Base-by-base conservation (phyloP, 2,888 invertebrate genomes). In the Chalcosyrphus nemorum region DNA sequence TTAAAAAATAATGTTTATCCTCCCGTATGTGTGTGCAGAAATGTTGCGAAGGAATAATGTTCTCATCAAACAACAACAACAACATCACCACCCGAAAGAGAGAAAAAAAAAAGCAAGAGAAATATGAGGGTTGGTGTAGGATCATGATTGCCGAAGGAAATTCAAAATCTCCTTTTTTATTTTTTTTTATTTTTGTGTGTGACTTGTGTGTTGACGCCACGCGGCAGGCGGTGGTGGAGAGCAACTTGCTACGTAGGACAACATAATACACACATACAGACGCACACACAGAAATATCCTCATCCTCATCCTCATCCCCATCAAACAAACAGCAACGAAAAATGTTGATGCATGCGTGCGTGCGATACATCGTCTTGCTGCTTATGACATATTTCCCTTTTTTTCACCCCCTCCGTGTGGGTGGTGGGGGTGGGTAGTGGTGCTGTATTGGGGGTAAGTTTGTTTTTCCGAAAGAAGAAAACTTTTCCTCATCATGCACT, bases 301-400 rank as follows among this genome's bases (percentile, higher is more conserved):
- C 7, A 21, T 24, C 29, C 47, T 41, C 19, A 66, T 7, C 41
- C 68, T 24, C 27, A 17, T 29, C 76, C 38, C 13, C 65, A 27
- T 52, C 45, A 59, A 38, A 56, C 52, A 61, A 32, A 47, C 76
- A 77, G 71, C 68, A 72, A 66, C 65, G 72, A 82, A 82, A 68
- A 68, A 82, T 82, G 63, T 78, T 82, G 77, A 82, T 82, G 80
- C 84, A 80, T 84, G 84, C 70, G 74, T 84, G 84, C 84, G 80
- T 80, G 74, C 65, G 38, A 80, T 75, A 80, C 80, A 84, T 78
- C 74, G 84, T 84, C 65, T 68, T 80, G 61, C 63, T 80, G 74
- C 68, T 80, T 84, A 84, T 84, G 74, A 80, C 74, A 84, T 80
- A 75, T 80, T 80, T 78, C 35, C 24, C 61, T 59, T 29, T 43